Percentiles rank a stretch among this genome's conserved stretches.
phyloP scores from a whole-genome alignment of 2,888 invertebrate species.

The Cryptosula pallasiana region DNA sequence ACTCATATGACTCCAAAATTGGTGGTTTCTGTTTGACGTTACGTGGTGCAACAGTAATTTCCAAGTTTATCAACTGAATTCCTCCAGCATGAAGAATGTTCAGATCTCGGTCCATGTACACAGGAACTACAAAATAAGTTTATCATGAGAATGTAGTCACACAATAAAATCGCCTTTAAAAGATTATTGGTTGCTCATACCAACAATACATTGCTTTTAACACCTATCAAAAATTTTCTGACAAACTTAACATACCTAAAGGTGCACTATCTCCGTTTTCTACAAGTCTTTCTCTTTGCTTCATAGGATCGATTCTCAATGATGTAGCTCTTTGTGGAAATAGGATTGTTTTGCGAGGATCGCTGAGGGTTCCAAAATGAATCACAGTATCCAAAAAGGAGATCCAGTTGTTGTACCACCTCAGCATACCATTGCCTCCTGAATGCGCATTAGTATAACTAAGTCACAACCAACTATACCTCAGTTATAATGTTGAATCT shows the following conservation, averaged over 20 bases:
- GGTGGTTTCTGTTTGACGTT: constrained; percentile 69
- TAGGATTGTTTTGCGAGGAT: constrained; percentile 66
- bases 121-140: too few relatives aligned
- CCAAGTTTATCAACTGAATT: constrained; percentile 80
- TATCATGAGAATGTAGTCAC: too few relatives aligned
- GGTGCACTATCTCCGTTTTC: not conserved
- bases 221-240: too few relatives aligned
- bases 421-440: constrained; percentile 66
- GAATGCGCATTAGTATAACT: too few relatives aligned
- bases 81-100: constrained; percentile 65
- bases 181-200: too few relatives aligned
- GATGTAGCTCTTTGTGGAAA: constrained; percentile 81
- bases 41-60: constrained; percentile 81
- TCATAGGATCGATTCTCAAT: constrained; percentile 70
- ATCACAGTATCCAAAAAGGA: constrained; percentile 93
- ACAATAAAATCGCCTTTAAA: too few relatives aligned
- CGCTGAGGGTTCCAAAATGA: constrained; percentile 79
- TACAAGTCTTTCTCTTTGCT: constrained; percentile 49
- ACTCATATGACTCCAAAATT: constrained; percentile 75
- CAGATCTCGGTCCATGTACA: too few relatives aligned
- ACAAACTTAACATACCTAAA: too few relatives aligned
- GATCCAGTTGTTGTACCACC: constrained; percentile 89
- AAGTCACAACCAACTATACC: too few relatives aligned
- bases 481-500: too few relatives aligned
- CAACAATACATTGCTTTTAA: too few relatives aligned